Percentiles rank a stretch among this genome's conserved stretches.
phyloP scores from a whole-genome alignment of 2,113 vertebrate species.

The Sula dactylatra region DNA sequence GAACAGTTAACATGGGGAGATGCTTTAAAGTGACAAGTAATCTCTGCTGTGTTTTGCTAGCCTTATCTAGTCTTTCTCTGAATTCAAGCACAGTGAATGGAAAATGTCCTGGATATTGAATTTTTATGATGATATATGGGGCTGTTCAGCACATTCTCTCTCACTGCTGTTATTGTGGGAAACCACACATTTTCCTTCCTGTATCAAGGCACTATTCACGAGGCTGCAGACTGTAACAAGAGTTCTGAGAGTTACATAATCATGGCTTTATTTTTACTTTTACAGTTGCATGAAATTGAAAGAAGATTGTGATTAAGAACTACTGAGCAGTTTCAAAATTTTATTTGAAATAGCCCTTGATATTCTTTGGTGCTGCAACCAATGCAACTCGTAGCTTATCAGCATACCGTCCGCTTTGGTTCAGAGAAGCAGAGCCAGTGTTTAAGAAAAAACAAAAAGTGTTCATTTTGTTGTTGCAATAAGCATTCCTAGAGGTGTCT shows the following conservation, averaged over 20 bases:
- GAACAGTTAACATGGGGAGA: background rate
- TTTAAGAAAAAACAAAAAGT: background rate
- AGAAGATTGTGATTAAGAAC: slow-evolving; percentile 7
- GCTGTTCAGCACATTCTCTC: slow-evolving; percentile 7
- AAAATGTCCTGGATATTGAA: slow-evolving; percentile 37
- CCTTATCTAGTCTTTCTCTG: slow-evolving; percentile 23
- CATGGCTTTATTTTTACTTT: slow-evolving; percentile 32
- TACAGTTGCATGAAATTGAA: slow-evolving; percentile 6
- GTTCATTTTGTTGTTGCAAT: background rate
- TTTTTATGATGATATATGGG: slow-evolving; percentile 54
- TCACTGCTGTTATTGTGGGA: background rate
- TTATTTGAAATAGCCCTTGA: background rate
- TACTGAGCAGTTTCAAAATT: background rate
- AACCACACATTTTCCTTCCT: slow-evolving; percentile 18
- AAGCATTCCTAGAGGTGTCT: background rate
- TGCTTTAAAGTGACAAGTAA: slow-evolving; percentile 54
- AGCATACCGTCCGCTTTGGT: background rate
- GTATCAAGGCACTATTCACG: background rate
- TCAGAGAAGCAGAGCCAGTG: background rate
- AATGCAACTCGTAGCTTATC: background rate
- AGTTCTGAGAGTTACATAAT: slow-evolving; percentile 10
- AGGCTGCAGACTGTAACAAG: background rate
- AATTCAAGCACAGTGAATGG: slow-evolving; percentile 12
- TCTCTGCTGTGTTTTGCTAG: slow-evolving; percentile 59
- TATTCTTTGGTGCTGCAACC: background rate